phyloP scores from a whole-genome alignment of 2,888 invertebrate genomes.

The Stegophylla sp. region DNA sequence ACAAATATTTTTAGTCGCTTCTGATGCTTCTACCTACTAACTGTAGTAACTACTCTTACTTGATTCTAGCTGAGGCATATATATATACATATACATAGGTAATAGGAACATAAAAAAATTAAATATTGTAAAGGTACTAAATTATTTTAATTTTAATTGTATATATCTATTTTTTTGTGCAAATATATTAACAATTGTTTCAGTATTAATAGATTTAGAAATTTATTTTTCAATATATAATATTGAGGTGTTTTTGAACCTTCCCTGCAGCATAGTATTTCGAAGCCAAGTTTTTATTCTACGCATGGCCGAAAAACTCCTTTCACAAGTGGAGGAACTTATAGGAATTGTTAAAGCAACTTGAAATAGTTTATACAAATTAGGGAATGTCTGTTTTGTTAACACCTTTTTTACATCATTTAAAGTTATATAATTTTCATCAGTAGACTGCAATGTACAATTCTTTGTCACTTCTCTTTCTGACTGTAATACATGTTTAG shows the following conservation, averaged over 20 bases:
- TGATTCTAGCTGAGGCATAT: not conserved
- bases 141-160: not conserved
- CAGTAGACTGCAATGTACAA: slow-evolving; percentile 5
- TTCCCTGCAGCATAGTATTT: not conserved
- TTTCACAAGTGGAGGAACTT: not conserved
- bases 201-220: not conserved
- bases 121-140: slow-evolving; percentile 8
- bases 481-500: not conserved
- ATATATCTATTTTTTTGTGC: not conserved
- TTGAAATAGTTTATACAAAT: slow-evolving; percentile 12
- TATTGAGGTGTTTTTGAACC: not conserved
- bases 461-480: slow-evolving; percentile 8
- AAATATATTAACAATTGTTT: not conserved
- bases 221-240: not conserved
- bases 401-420: slow-evolving; percentile 9
- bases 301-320: not conserved
- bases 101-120: slow-evolving; percentile 2
- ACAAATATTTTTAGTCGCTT: too few relatives aligned
- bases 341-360: not conserved
- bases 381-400: not conserved
- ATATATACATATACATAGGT: not conserved
- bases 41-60: not conserved
- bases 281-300: not conserved
- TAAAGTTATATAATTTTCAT: slow-evolving; percentile 6
- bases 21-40: too few relatives aligned